Percentiles rank a stretch among this genome's conserved stretches.
phyloP scores from a whole-genome alignment of 2,113 vertebrate genomes.

The Chlorodrepanis virens region DNA sequence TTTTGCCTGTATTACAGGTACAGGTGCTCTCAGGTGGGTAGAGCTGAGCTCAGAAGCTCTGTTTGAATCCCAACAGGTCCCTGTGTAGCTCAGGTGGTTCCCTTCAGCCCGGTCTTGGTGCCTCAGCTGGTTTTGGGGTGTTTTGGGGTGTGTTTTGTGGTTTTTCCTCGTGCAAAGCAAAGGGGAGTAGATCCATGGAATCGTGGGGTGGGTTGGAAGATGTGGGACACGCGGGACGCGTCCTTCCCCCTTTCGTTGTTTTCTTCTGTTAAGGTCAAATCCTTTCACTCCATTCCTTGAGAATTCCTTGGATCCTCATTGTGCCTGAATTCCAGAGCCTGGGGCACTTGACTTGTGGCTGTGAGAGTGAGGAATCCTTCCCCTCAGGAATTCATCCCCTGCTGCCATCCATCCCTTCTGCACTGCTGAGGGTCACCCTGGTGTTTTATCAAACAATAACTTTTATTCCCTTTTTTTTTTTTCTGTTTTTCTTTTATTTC shows the following conservation, averaged over 20 bases:
- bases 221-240: accelerated
- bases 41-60: background rate
- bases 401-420: background rate
- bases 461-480: accelerated
- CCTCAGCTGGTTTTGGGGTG: accelerated
- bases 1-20: background rate
- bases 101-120: background rate
- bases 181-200: accelerated
- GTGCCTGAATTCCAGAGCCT: background rate
- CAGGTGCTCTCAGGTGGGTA: background rate
- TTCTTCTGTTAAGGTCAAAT: background rate
- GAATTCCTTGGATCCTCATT: background rate
- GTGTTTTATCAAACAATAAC: accelerated
- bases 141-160: background rate
- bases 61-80: background rate
- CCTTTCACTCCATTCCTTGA: accelerated
- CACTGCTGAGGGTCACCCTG: background rate
- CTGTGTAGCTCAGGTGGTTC: background rate
- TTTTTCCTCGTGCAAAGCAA: background rate
- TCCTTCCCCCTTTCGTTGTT: accelerated
- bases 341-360: background rate
- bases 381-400: accelerated
- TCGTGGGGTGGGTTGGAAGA: accelerated
- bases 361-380: background rate
- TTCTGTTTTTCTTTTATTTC: too few relatives aligned